Evolutionary conservation across 2,888 invertebrate genomes (phyloP), one percentile per base, ranked within the genome.

Genomic region (Brachynemurus nebulosus): DNA sequence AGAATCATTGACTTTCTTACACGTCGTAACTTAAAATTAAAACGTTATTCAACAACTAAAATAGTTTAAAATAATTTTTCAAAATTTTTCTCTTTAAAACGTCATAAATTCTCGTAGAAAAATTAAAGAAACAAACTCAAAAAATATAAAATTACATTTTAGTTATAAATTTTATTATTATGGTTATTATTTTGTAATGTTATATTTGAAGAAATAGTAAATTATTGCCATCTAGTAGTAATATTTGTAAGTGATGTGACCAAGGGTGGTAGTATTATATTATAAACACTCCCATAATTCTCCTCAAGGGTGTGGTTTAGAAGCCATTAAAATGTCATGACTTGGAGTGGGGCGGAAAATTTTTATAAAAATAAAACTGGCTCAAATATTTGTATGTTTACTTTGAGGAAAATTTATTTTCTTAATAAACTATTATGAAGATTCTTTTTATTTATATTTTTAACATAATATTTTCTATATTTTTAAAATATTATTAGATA

Each of bases 211-310:
- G 14, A 11, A 9, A 30, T 30, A 12, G 30, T 30, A 14, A 23
- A n/a, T 23, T 37, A 30, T 18, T 14, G 44, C 38, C 44, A 44
- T 44, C 44, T 44, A 37, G 23, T 27, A 37, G 18, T 12, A 20
- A 44, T 17, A 19, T 37, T 25, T 37, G n/a, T 34, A 44, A 44
- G 37, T 38, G 30, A 21, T 30, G 19, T 18, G 11, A 21, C 38
- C 37, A 30, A 35, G 34, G n/a, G n/a, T 38, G 11, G 4, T 18
- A 17, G 25, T 35, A 44, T 38, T 25, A 25, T 38, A 23, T 25
- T 30, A 25, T 27, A 37, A n/a, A 37, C 44, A 44, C 44, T 37
- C 38, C 44, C 44, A 44, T 44, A 37, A 44, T 20, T 37, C 38
- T 37, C n/a, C 19, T 34, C 14, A n/a, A n/a, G 38, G 44, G 44